Evolutionary conservation across 2,888 invertebrate species (phyloP).

Genomic region (Autographa gamma): DNA sequence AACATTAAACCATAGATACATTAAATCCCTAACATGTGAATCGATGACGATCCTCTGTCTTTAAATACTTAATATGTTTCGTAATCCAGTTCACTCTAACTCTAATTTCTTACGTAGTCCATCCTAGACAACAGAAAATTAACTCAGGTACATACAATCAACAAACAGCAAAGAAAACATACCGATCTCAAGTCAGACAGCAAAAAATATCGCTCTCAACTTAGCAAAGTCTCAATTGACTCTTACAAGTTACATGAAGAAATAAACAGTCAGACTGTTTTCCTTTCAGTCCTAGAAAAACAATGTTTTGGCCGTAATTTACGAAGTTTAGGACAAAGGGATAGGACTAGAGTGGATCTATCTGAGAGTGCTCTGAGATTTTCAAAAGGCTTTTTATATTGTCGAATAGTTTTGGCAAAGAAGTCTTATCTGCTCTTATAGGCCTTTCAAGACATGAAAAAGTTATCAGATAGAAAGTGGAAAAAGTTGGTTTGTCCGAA

Average conservation of each 20-base stretch:
- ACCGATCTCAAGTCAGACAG: constrained; percentile 1
- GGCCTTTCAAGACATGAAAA: neutral
- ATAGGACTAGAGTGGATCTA: constrained; percentile 15
- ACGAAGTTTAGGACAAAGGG: constrained; percentile 29
- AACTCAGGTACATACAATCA: neutral
- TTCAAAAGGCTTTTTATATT: neutral
- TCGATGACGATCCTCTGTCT: too few relatives aligned
- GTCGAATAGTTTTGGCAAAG: neutral
- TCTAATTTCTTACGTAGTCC: neutral
- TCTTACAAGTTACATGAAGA: constrained; percentile 33
- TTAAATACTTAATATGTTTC: too few relatives aligned
- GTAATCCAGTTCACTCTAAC: neutral
- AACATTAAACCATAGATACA: too few relatives aligned
- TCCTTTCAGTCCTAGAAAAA: constrained; percentile 42
- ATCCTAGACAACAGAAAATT: neutral
- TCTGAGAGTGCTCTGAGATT: neutral
- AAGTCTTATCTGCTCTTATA: neutral
- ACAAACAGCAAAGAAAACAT: constrained; percentile 7
- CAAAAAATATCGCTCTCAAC: constrained; percentile 27
- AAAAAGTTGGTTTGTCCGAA: neutral
- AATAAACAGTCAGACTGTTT: constrained; percentile 36
- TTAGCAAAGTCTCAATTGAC: constrained; percentile 31
- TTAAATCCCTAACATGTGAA: too few relatives aligned
- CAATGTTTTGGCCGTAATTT: constrained; percentile 42
- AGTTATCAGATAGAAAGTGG: neutral